These are phyloP conservation scores for Nasonia vitripennis DNA, from an alignment of 1,140 invertebrate species.

Conservation along the genomic window DNA sequence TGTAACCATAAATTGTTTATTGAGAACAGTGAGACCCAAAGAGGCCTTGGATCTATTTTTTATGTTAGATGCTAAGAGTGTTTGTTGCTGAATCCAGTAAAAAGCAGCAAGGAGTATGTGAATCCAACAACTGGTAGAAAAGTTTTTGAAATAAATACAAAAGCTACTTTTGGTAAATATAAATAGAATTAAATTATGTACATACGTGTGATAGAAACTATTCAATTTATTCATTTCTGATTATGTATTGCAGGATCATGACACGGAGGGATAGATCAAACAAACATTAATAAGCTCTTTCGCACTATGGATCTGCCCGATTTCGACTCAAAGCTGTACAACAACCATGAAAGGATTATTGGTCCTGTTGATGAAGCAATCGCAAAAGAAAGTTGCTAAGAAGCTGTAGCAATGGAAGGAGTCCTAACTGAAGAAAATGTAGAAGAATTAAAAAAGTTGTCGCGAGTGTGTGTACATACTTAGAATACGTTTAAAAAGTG, in stretches of 20 bases:
- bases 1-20: too few relatives aligned
- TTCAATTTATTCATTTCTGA: too few relatives aligned
- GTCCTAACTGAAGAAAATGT: not conserved
- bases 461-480: not conserved
- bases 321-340: not conserved
- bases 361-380: not conserved
- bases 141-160: too few relatives aligned
- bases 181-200: too few relatives aligned
- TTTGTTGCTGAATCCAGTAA: too few relatives aligned
- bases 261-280: not conserved
- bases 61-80: too few relatives aligned
- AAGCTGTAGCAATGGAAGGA: not conserved
- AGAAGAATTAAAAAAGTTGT: conserved; percentile 18
- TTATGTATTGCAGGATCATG: not conserved
- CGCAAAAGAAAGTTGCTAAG: not conserved
- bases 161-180: too few relatives aligned
- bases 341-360: conserved; percentile 10
- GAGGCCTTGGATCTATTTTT: too few relatives aligned
- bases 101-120: too few relatives aligned
- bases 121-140: too few relatives aligned
- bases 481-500: not conserved
- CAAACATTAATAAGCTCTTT: not conserved
- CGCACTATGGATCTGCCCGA: not conserved
- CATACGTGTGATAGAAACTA: too few relatives aligned
- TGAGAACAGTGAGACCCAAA: too few relatives aligned